Conservation (phyloP, 2,888 invertebrate species). For the Melanophora roralis region DNA sequence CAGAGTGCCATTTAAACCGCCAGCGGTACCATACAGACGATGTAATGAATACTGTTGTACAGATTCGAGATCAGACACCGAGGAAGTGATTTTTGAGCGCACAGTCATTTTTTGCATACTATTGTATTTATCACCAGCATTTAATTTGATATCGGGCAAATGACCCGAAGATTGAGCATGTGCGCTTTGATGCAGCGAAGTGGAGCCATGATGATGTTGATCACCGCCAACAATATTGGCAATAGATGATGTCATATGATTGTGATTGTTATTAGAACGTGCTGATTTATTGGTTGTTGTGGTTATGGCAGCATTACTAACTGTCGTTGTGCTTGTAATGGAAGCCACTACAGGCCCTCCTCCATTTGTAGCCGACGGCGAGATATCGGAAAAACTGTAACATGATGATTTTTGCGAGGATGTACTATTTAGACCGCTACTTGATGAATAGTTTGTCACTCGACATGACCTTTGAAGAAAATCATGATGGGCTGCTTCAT, state of each 20-base stretch:
- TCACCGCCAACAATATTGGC: constrained; percentile 40
- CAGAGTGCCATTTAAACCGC: constrained; percentile 65
- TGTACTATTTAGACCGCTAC: constrained; percentile 73
- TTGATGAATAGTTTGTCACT: constrained; percentile 74
- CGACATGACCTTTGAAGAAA: constrained; percentile 82
- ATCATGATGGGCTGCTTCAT: constrained; percentile 92
- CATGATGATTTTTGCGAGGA: constrained; percentile 75
- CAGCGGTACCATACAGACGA: constrained; percentile 74
- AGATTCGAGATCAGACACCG: constrained; percentile 76
- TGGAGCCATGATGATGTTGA: constrained; percentile 48
- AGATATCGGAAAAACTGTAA: constrained; percentile 73
- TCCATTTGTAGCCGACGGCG: constrained; percentile 66
- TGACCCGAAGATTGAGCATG: constrained; percentile 74
- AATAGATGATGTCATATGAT: constrained; percentile 51
- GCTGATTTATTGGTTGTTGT: constrained; percentile 68
- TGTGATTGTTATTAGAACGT: constrained; percentile 63
- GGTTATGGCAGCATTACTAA: constrained; percentile 73
- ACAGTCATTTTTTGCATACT: constrained; percentile 76
- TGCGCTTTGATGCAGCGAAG: constrained; percentile 59
- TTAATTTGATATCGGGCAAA: constrained; percentile 77
- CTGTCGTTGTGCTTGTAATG: constrained; percentile 69
- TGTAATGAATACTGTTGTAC: constrained; percentile 76
- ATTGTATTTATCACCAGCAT: constrained; percentile 75
- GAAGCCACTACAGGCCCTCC: constrained; percentile 63
- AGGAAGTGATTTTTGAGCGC: constrained; percentile 76